Base-by-base conservation (phyloP, 2,888 invertebrate species). In the Clistopyga incitator region DNA sequence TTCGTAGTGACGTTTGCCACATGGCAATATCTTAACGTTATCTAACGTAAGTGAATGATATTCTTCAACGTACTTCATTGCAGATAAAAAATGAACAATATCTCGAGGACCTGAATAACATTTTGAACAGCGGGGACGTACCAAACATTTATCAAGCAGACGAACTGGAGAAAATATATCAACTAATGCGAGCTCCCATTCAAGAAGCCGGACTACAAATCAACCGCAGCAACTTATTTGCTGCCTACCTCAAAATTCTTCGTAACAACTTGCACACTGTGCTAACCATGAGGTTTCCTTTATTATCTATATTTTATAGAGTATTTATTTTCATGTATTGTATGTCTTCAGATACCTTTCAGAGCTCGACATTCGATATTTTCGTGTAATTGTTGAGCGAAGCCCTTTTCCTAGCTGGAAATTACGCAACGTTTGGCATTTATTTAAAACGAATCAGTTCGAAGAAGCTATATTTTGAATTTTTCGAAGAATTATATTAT, bases 1-100 rank as follows among this genome's bases (percentile, higher is more conserved):
- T 23, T 20, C 20, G 18, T 18, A 8, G 2, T 42, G 11, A 42
- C 42, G 23, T 45, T 20, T 45, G 6, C 29, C 0, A 11, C 25
- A 34, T 29, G 29, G 67, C 50, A 18, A 47, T 50, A 67, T 50
- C 50, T 50, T 25, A 18, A 6, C 65, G 65, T 45, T 67, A 67
- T 67, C 23, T 10, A 11, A 20, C 18, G 11, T 23, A 42, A 13
- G 0, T 11, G 38, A 52, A 18, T 70, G 34, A 70, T 6, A 47
- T 29, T 29, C 56, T 8, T 15, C 11, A 25, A 25, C 11, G 25
- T n/a, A 56, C 25, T 25, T 56, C 29, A 45, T 88, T 90, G 56
- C 93, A 98, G 95, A 97, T 98, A 71, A 98, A 97, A 95, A 95
- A 96, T 93, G 98, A 98, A 90, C 95, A 96, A 0, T 98, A 98